Evolutionary conservation across 1,140 invertebrate species (phyloP), one percentile per base, ranked within the genome.

Genomic region (Hyles vespertilio): DNA sequence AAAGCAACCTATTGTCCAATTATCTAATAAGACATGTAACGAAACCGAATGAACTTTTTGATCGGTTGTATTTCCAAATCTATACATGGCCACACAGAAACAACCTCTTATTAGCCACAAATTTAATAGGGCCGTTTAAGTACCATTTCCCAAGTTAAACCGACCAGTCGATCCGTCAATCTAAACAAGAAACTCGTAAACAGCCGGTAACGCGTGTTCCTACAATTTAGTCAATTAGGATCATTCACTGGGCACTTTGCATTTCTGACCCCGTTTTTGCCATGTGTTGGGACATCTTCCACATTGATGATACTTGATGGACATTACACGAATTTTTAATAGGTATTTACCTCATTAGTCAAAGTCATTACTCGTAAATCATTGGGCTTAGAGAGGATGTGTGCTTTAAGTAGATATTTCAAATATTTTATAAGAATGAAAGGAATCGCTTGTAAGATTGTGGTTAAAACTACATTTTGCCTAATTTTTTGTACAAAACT

Each of bases 161-260:
- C 8, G 52, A 59, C 57, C 56, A 52, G 56, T 66, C 55, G 60
- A 64, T 63, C 56, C 54, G 59, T 71, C 63, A 69, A 59, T 67
- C 64, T 55, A 54, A 68, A 63, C 70, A 61, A 65, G 64, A 67
- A 22, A 62, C 52, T 69, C 61, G 56, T 67, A 73, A 70, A 72
- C 58, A 70, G 70, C 62, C 22, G 52, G 61, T 67, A 67, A 76
- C 70, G 67, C 63, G 67, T 63, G 65, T 65, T 60, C 52, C 57
- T 75, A 73, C 61, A 58, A 71, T 80, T 78, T 77, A 69, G 65
- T 72, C 70, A 77, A 78, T 80, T 78, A 78, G 73, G 74, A 73
- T 67, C 75, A 63, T 74, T 76, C 74, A 63, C 10, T 10, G 52
- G 34, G 10, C 22, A n/a, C 40, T 54, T 54, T 54, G 40, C 36